Evolutionary conservation across 2,888 invertebrate genomes (phyloP).

Genomic region (Cantharis rufa): DNA sequence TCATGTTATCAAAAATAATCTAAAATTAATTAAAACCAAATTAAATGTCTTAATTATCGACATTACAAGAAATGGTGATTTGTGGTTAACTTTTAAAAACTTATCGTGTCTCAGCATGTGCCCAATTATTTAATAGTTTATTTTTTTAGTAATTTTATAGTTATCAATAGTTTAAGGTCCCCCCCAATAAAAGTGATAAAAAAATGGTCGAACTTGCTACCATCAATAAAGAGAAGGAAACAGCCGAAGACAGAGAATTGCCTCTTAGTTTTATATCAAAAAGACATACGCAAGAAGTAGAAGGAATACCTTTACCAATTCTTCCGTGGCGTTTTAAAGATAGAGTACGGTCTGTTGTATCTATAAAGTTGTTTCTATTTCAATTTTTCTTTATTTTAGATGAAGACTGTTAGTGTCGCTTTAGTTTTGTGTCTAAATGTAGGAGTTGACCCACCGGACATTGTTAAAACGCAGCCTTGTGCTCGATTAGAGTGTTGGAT

Average conservation of each 20-base stretch:
- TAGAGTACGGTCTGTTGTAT: conserved; percentile 63
- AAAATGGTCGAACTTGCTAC: background rate
- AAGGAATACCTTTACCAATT: conserved; percentile 66
- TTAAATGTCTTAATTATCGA: background rate
- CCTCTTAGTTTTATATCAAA: conserved; percentile 75
- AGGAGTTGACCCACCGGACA: conserved; percentile 99
- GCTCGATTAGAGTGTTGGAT: conserved; percentile 97
- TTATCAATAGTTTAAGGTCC: background rate
- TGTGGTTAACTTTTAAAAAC: background rate
- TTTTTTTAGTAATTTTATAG: background rate
- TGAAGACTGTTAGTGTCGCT: conserved; percentile 99
- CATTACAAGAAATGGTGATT: background rate
- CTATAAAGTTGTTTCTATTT: conserved; percentile 8
- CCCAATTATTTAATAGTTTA: background rate
- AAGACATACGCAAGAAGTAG: conserved; percentile 74
- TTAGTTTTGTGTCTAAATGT: conserved; percentile 96
- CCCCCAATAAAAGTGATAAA: background rate
- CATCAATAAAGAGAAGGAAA: background rate
- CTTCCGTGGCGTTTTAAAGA: conserved; percentile 94
- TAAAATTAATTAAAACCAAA: background rate
- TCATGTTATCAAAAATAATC: background rate
- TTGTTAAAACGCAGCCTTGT: conserved; percentile 96
- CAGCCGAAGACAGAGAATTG: conserved; percentile 59
- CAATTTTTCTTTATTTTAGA: conserved; percentile 59
- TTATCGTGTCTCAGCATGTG: background rate